Evolutionary conservation across 2,113 vertebrate species (phyloP).

Genomic region (Rhodinocichla rosea): DNA sequence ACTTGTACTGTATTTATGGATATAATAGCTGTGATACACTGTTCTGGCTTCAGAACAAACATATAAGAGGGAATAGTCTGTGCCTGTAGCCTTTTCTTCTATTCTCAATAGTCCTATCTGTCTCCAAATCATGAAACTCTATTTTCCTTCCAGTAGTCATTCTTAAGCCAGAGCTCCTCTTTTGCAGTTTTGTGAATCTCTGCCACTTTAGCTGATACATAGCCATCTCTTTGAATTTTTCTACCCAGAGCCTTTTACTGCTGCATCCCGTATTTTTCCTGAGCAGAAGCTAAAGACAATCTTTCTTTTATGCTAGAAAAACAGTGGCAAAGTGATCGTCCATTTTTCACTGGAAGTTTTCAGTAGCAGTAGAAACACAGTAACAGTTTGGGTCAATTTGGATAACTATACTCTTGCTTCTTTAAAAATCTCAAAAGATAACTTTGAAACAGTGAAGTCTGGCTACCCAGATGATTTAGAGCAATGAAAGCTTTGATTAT

Average conservation of each 20-base stretch:
- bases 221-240: not conserved
- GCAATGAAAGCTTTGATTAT: not conserved
- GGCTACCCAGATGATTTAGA: not conserved
- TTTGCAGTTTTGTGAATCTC: fast-evolving
- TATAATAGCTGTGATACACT: not conserved
- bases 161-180: not conserved
- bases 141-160: not conserved
- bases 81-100: not conserved
- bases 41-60: not conserved
- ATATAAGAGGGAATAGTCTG: not conserved
- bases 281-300: not conserved
- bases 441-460: not conserved
- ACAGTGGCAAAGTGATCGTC: not conserved
- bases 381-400: not conserved
- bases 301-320: not conserved
- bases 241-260: not conserved
- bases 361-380: not conserved
- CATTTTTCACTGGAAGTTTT: not conserved
- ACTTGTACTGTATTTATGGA: not conserved
- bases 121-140: not conserved
- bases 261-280: not conserved
- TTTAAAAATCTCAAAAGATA: not conserved
- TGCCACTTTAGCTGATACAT: not conserved
- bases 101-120: not conserved
- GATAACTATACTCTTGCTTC: not conserved